A percentile compares a stretch with the other conserved stretches of the same genome.
phyloP scores from a whole-genome alignment of 2,797 vertebrate species.

The Thaleichthys pacificus region DNA sequence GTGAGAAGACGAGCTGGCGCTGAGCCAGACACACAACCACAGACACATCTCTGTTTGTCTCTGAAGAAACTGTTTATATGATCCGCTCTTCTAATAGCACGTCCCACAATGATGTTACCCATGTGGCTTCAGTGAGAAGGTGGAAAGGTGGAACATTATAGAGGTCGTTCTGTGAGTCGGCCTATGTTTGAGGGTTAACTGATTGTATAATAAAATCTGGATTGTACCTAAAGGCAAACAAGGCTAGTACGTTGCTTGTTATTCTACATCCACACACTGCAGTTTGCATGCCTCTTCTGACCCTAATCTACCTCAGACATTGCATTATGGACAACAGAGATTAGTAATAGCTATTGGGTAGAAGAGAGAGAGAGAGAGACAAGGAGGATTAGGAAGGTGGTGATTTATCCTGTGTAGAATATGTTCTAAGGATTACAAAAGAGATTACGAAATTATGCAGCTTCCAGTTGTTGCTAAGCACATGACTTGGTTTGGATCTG shows the following conservation, averaged over 20 bases:
- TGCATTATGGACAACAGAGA: background rate
- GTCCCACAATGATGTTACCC: slow-evolving; percentile 43
- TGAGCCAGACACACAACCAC: slow-evolving; percentile 3
- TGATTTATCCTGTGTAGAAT: background rate
- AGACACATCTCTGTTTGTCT: slow-evolving; percentile 28
- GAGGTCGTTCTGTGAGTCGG: slow-evolving; percentile 44
- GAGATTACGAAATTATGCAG: background rate
- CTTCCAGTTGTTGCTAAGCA: too few relatives aligned
- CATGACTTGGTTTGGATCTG: background rate
- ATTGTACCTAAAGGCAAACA: slow-evolving; percentile 47
- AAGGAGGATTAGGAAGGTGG: background rate
- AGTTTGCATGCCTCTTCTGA: background rate
- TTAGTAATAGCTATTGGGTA: background rate
- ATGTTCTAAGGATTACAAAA: background rate
- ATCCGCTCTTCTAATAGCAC: slow-evolving; percentile 4
- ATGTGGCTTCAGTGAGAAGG: slow-evolving; percentile 43
- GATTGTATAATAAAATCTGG: slow-evolving; percentile 69
- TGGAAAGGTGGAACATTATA: slow-evolving; percentile 53
- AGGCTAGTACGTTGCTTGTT: background rate
- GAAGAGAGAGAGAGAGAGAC: background rate
- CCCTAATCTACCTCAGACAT: background rate
- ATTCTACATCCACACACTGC: background rate
- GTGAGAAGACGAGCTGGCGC: slow-evolving; percentile 34
- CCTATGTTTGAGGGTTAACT: slow-evolving; percentile 52
- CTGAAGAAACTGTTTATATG: too few relatives aligned